Base-by-base conservation (phyloP, 2,888 invertebrate species). In the Phortica okadai region DNA sequence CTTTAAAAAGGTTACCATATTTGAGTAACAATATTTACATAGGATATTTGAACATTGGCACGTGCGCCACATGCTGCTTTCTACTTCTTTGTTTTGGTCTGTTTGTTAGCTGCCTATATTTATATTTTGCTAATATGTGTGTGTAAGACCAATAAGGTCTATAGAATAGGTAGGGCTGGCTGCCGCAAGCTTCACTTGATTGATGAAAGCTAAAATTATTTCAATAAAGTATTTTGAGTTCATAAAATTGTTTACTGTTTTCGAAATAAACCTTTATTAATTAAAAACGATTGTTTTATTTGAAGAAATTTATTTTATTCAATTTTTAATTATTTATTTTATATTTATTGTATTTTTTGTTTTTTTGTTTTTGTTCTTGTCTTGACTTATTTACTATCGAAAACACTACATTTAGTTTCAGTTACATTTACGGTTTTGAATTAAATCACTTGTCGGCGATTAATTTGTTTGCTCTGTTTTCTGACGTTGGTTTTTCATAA, bases 401-500 rank as follows among this genome's bases (percentile, higher is more conserved):
- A 64, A 64, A 64, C 64, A 64, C 41, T 64, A 33, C 25, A 64
- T 64, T 64, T 64, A 41, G 41, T 64, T 64, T 64, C n/a, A 41
- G 64, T 64, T 64, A 64, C 64, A 64, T 64, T 64, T 64, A 64
- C 25, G 41, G 25, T 64, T 64, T 64, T 64, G 6, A 64, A 5
- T 4, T 41, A 33, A 41, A 10, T 41, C 64, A 64, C 33, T 33
- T 14, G 21, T n/a, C 25, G 41, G 4, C 41, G 33, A 10, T 41
- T 41, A 64, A 64, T 54, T 54, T 54, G 54, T 33, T 33, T 1
- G 2, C 4, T 33, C 33, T 0, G 33, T 33, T 33, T 33, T 33
- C n/a, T 33, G 33, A 33, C 33, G 33, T 1, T 33, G 0, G 4
- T 33, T 33, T 56, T 59, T 59, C 25, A 33, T 33, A 4, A 33